phyloP scores from a whole-genome alignment of 2,888 invertebrate genomes.

The Stramonita haemastoma region DNA sequence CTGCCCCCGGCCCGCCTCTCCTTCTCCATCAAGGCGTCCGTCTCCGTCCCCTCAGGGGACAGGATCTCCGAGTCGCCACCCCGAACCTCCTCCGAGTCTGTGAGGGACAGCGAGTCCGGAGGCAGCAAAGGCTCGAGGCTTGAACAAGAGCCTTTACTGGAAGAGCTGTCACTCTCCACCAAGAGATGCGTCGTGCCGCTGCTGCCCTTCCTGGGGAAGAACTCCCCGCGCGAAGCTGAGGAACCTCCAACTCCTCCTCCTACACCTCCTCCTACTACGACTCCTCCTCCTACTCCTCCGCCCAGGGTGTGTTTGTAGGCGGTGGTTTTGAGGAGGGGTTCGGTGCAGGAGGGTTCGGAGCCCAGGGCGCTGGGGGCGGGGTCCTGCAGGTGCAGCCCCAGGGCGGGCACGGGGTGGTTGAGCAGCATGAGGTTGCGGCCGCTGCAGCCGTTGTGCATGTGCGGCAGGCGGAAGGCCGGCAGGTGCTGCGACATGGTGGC shows the following conservation, averaged over 20 bases:
- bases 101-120: neutral
- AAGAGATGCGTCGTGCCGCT: neutral
- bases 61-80: neutral
- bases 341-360: neutral
- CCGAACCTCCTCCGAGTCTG: neutral
- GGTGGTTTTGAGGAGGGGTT: conserved; percentile 10
- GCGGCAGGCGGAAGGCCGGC: conserved; percentile 20
- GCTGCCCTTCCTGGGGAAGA: neutral
- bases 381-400: conserved; percentile 6
- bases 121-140: conserved; percentile 30
- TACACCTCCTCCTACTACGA: neutral
- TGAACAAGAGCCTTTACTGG: conserved; percentile 24
- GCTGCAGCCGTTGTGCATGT: conserved; percentile 13
- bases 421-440: conserved; percentile 33
- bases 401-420: conserved; percentile 35
- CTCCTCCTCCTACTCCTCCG: neutral
- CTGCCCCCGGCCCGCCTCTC: conserved; percentile 18
- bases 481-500: conserved; percentile 38
- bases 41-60: neutral
- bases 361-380: neutral
- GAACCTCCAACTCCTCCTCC: neutral
- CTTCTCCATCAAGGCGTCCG: conserved; percentile 28
- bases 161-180: conserved; percentile 24
- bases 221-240: neutral
- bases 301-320: neutral